Evolutionary conservation across 2,888 invertebrate species (phyloP), one percentile per base, ranked within the genome.

Genomic region (Atherix ibis): DNA sequence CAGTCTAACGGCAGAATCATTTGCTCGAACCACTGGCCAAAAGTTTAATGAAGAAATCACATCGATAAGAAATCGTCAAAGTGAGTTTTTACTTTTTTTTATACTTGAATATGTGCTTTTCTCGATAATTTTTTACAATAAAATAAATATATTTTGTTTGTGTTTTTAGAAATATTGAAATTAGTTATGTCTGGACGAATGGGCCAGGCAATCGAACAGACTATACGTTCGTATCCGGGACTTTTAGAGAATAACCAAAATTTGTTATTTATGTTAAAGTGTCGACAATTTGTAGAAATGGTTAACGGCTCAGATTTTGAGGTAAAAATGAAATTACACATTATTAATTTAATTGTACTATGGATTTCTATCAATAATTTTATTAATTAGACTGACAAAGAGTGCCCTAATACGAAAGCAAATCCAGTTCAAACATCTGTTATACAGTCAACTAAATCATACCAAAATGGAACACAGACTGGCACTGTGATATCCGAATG

Each of bases 231-330:
- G 46, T 95, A 91, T 67, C 95, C 97, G 4, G 85, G 83, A n/a
- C 71, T 97, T 41, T 67, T 97, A 53, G 91, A 94, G 60, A 72
- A 76, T 37, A 85, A 94, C 65, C 76, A 75, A 48, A 88, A 91
- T 63, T 71, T 97, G 49, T 70, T 89, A 58, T 95, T 98, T 65
- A 80, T 87, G 70, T 74, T 97, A 52, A 94, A 94, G 65, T 94
- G 94, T 57, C 79, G 97, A 42, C 95, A 98, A 68, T 98, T 98
- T 66, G 85, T 97, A 25, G 97, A 98, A 66, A 94, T 95, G 91
- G 88, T 97, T 44, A 85, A 85, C 62, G 89, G 89, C 38, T 76
- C 83, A 35, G 88, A 89, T 62, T 71, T 76, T 29, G 82, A 75
- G 62, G 73, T 70, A 65, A 62, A 65, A 56, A 46, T 52, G 36